phyloP scores from a whole-genome alignment of 2,797 vertebrate species.

The Coregonus ussuriensis region DNA sequence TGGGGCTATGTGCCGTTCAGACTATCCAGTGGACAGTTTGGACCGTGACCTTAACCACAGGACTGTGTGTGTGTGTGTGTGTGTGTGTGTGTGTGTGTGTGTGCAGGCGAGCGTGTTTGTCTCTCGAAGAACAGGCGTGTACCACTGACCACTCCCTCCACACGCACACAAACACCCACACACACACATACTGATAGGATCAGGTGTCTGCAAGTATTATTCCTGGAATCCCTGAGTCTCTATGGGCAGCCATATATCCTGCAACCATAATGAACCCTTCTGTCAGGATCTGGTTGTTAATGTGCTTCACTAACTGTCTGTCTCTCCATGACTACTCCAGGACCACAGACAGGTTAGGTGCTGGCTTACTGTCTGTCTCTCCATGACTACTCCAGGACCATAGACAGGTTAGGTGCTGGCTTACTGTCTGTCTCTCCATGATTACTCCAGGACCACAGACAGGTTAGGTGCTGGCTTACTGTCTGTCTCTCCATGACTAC shows the following conservation, averaged over 20 bases:
- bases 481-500: too few species aligned
- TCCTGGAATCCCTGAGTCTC: constrained; percentile 50
- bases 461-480: too few species aligned
- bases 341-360: too few species aligned
- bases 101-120: too few species aligned
- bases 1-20: constrained; percentile 44
- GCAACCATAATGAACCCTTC: constrained; percentile 50
- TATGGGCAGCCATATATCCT: constrained; percentile 38
- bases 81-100: too few species aligned
- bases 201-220: constrained; percentile 42
- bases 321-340: background rate
- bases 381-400: too few species aligned
- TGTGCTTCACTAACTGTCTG: constrained; percentile 9
- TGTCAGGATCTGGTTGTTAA: constrained; percentile 38
- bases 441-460: too few species aligned
- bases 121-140: background rate
- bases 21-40: constrained; percentile 54
- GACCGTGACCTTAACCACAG: constrained; percentile 47
- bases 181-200: background rate
- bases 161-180: background rate
- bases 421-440: too few species aligned
- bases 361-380: constrained; percentile 3
- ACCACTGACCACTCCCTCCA: constrained; percentile 12
- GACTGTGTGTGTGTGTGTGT: constrained; percentile 3
- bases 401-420: too few species aligned